A percentile compares a stretch with the other conserved stretches of the same genome.
These are phyloP conservation scores for Calypte anna DNA, from an alignment of 2,113 vertebrate genomes.

Conservation along the genomic window DNA sequence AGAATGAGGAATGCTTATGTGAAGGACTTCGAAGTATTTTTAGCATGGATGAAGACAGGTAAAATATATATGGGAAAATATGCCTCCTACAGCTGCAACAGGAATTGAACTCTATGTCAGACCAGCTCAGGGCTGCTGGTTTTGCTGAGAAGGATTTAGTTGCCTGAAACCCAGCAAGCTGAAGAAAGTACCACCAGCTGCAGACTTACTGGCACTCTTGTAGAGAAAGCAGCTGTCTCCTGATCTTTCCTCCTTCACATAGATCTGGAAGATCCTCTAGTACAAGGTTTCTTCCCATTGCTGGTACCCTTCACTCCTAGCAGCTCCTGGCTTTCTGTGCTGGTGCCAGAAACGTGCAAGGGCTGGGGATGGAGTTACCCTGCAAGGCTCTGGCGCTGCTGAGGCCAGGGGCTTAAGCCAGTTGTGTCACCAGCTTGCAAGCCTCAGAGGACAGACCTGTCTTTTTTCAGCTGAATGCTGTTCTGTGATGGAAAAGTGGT, in stretches of 20 bases:
- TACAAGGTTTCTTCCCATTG: background rate
- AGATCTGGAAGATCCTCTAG: background rate
- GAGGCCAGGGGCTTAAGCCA: rapidly evolving
- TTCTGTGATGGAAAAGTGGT: background rate
- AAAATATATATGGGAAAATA: background rate
- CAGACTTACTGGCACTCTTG: background rate
- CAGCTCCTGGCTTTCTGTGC: background rate
- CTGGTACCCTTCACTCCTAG: rapidly evolving
- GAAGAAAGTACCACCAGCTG: background rate
- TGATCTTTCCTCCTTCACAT: background rate
- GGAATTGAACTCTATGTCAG: background rate
- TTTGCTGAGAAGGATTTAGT: background rate
- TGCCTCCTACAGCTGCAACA: background rate
- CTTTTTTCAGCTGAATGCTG: background rate
- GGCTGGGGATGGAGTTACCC: background rate
- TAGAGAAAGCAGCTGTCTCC: background rate
- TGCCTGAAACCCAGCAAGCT: background rate
- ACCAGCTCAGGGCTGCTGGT: background rate
- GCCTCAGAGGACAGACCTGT: background rate
- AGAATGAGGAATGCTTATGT: background rate
- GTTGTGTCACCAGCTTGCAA: background rate
- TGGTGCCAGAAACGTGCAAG: rapidly evolving
- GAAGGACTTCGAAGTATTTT: slow-evolving; percentile 28
- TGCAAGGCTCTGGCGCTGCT: background rate
- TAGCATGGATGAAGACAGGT: background rate